These are phyloP conservation scores for Megaceryle maxima DNA, from an alignment of 2,113 vertebrate genomes.

Conservation along the genomic window DNA sequence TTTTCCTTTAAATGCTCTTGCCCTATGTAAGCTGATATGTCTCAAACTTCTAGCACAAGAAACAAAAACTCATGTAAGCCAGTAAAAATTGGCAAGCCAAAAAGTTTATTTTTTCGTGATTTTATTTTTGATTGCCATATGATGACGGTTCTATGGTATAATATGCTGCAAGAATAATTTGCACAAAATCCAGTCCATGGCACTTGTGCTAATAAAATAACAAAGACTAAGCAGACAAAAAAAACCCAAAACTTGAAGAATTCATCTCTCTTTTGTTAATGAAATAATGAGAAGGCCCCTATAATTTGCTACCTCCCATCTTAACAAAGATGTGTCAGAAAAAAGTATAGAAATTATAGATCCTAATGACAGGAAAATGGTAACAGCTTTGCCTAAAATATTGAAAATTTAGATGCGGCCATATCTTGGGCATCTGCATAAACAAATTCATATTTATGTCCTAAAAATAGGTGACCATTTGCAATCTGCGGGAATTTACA, in stretches of 20 bases:
- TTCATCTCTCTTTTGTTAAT: background rate
- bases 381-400: background rate
- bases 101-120: slow-evolving; percentile 42
- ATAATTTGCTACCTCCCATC: background rate
- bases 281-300: background rate
- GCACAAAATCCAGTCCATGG: slow-evolving; percentile 29
- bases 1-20: slow-evolving; percentile 54
- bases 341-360: slow-evolving; percentile 5
- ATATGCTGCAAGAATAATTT: background rate
- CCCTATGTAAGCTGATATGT: background rate
- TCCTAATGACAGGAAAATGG: background rate
- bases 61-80: slow-evolving; percentile 30
- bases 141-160: slow-evolving; percentile 45
- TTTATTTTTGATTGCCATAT: slow-evolving; percentile 56
- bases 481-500: slow-evolving; percentile 8
- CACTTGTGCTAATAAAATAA: slow-evolving; percentile 27
- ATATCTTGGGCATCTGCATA: background rate
- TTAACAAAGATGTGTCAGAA: background rate
- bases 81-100: slow-evolving; percentile 69
- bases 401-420: background rate
- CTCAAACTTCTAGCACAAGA: background rate
- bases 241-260: background rate
- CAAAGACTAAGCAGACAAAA: slow-evolving; percentile 26
- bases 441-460: background rate
- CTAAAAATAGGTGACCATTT: slow-evolving; percentile 31